Evolutionary conservation across 2,113 vertebrate species (phyloP).

Genomic region (Rhabdomys dilectus): DNA sequence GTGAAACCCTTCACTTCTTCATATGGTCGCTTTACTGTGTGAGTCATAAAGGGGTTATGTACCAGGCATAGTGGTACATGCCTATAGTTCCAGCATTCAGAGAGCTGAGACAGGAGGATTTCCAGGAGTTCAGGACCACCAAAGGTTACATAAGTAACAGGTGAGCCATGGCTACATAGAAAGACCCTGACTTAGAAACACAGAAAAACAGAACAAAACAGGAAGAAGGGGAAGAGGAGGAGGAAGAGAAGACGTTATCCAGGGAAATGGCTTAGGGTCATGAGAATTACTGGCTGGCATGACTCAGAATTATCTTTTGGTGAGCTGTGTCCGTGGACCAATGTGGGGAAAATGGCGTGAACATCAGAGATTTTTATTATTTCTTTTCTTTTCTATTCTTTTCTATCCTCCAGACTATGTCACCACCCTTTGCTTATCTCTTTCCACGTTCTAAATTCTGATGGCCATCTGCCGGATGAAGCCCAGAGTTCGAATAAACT

Average conservation of each 20-base stretch:
- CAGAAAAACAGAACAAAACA: neutral
- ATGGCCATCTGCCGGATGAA: slow-evolving; percentile 7
- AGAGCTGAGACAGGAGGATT: neutral
- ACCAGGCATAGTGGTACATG: neutral
- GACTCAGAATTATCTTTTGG: neutral
- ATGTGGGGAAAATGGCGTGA: neutral
- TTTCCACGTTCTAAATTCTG: slow-evolving; percentile 40
- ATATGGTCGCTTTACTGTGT: neutral
- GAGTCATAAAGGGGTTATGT: slow-evolving; percentile 16
- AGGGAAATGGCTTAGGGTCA: slow-evolving; percentile 8
- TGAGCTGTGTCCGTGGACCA: neutral
- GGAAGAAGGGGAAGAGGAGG: neutral
- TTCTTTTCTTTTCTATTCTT: neutral
- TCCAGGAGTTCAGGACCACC: neutral
- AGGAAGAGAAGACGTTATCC: neutral
- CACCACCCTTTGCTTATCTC: neutral
- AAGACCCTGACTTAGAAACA: neutral
- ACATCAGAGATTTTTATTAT: neutral
- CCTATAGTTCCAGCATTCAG: neutral
- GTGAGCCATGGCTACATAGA: neutral
- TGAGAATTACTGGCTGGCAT: neutral
- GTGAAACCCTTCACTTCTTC: slow-evolving; percentile 10
- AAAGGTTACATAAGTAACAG: neutral
- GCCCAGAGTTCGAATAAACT: slow-evolving; percentile 35
- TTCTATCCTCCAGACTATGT: neutral